Percentiles rank a stretch among this genome's conserved stretches.
phyloP scores from a whole-genome alignment of 2,113 vertebrate species.

The Oenanthe oenanthe region DNA sequence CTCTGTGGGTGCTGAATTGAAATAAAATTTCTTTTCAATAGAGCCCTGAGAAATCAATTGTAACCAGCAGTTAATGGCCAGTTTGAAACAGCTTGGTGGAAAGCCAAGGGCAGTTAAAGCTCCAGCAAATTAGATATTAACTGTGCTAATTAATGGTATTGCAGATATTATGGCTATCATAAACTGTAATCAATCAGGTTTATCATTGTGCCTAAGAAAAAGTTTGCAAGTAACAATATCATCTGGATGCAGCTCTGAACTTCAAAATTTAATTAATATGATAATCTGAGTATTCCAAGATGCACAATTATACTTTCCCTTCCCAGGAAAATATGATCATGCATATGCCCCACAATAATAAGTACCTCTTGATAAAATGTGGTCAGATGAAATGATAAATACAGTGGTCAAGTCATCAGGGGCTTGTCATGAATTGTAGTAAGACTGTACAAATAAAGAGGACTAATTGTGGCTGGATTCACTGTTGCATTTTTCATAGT shows the following conservation, averaged over 20 bases:
- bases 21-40: conserved; percentile 78
- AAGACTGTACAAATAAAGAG: neutral
- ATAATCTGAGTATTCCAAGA: conserved; percentile 21
- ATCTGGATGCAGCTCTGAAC: neutral
- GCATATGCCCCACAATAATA: neutral
- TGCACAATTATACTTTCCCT: neutral
- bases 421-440: neutral
- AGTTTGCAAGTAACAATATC: conserved; percentile 54
- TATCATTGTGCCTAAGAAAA: conserved; percentile 41
- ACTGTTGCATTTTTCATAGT: neutral
- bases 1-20: conserved; percentile 64
- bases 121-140: conserved; percentile 77
- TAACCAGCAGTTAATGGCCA: conserved; percentile 74
- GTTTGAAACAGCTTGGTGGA: conserved; percentile 75
- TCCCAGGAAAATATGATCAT: neutral
- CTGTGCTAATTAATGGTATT: conserved; percentile 78
- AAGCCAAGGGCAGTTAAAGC: conserved; percentile 75
- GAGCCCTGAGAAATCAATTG: conserved; percentile 73
- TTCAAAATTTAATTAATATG: conserved; percentile 52
- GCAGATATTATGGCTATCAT: conserved; percentile 71
- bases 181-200: conserved; percentile 74
- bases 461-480: neutral
- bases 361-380: neutral
- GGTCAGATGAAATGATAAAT: neutral
- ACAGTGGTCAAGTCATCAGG: neutral